phyloP scores from a whole-genome alignment of 1,140 invertebrate genomes.

The Diorhabda sublineata region DNA sequence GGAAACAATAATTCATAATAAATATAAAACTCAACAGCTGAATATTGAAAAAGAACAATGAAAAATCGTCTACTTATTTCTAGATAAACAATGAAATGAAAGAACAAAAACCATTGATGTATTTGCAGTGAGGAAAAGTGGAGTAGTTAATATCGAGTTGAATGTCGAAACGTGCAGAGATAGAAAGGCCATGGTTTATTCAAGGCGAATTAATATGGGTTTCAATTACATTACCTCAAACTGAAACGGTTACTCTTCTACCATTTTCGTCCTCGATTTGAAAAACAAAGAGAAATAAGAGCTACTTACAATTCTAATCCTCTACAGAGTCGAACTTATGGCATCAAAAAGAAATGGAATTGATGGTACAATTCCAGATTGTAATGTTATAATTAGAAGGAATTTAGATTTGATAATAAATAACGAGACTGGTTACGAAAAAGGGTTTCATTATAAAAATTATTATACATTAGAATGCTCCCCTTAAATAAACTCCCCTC shows the following conservation, averaged over 20 bases:
- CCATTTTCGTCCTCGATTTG: background rate
- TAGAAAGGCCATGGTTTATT: conserved; percentile 37
- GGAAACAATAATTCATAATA: too few species aligned
- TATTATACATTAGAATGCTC: too few species aligned
- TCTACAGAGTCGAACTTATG: background rate
- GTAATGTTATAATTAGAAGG: too few species aligned
- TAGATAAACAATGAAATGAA: background rate
- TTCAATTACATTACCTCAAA: conserved; percentile 38
- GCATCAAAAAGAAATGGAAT: background rate
- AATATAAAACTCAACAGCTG: too few species aligned
- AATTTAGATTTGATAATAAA: too few species aligned
- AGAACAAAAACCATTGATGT: conserved; percentile 5
- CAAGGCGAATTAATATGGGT: conserved; percentile 33
- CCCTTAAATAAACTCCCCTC: too few species aligned
- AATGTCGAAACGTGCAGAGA: conserved; percentile 28
- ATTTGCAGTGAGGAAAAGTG: background rate
- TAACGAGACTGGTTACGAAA: too few species aligned
- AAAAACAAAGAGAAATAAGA: conserved; percentile 6
- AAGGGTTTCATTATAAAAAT: too few species aligned
- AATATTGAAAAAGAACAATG: too few species aligned
- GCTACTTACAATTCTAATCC: conserved; percentile 2
- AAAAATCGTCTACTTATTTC: background rate
- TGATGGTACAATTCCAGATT: too few species aligned
- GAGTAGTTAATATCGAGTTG: background rate
- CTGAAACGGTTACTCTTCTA: background rate